A percentile compares a stretch with the other conserved stretches of the same genome.
phyloP scores from a whole-genome alignment of 2,113 vertebrate species.

The Piliocolobus tephrosceles region DNA sequence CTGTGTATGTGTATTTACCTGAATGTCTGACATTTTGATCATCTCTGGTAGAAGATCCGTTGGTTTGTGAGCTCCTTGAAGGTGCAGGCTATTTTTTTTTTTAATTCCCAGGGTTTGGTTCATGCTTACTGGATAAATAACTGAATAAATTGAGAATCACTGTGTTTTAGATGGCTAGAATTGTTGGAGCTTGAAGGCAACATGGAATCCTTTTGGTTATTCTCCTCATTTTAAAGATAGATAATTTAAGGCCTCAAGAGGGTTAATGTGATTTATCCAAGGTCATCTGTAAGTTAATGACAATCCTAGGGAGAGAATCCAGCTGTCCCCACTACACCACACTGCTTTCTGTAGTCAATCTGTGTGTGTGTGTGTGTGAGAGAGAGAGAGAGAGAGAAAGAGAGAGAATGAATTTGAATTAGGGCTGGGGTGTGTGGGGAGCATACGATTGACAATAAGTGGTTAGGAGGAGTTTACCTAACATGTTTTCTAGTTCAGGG shows the following conservation, averaged over 20 bases:
- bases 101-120: background rate
- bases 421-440: background rate
- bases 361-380: background rate
- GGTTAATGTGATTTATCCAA: background rate
- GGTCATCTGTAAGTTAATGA: background rate
- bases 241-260: constrained; percentile 40
- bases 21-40: background rate
- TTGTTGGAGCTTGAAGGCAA: constrained; percentile 6
- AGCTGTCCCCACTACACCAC: background rate
- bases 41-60: background rate
- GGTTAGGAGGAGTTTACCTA: background rate
- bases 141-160: background rate
- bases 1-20: background rate
- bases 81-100: background rate
- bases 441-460: background rate
- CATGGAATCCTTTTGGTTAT: background rate
- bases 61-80: background rate
- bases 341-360: constrained; percentile 16
- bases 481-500: constrained; percentile 26
- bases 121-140: background rate
- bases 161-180: constrained; percentile 44
- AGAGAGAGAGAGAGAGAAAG: background rate
- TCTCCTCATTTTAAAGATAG: background rate
- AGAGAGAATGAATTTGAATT: background rate
- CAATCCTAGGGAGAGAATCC: background rate